These are phyloP conservation scores for Creontiades dilutus DNA, from an alignment of 2,888 invertebrate genomes.

Conservation along the genomic window DNA sequence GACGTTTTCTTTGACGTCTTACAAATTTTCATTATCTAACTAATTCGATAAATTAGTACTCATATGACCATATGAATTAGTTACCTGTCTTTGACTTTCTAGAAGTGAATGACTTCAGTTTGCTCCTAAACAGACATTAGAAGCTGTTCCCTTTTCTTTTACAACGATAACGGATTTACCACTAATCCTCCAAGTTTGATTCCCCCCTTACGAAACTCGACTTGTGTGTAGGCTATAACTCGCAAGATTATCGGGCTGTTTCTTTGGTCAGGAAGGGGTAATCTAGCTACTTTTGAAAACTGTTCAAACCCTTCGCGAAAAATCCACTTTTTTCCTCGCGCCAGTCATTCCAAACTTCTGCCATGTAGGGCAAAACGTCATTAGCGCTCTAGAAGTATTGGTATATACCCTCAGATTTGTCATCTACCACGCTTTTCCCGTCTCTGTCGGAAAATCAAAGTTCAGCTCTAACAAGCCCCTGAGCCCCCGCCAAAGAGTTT, in stretches of 20 bases:
- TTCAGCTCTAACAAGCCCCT: conserved; percentile 64
- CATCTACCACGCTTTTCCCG: conserved; percentile 39
- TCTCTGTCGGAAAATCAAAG: conserved; percentile 60
- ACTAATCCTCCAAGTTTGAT: conserved; percentile 42
- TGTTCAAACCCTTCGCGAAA: conserved; percentile 21
- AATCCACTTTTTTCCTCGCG: conserved; percentile 49
- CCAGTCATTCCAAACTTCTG: conserved; percentile 36
- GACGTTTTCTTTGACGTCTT: too few species aligned
- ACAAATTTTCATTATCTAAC: too few species aligned
- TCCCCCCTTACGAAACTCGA: background rate
- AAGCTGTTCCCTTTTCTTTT: background rate
- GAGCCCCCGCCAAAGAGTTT: conserved; percentile 61
- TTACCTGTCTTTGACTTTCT: too few species aligned
- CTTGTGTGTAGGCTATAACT: conserved; percentile 12
- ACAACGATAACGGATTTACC: conserved; percentile 15
- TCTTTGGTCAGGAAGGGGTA: conserved; percentile 36
- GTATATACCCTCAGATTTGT: conserved; percentile 64
- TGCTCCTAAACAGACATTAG: too few species aligned
- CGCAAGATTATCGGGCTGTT: conserved; percentile 47
- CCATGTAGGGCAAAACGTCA: conserved; percentile 57
- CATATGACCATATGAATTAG: too few species aligned
- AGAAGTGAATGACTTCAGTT: too few species aligned
- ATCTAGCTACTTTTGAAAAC: conserved; percentile 43
- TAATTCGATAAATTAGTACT: too few species aligned
- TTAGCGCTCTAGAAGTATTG: conserved; percentile 55